Base-by-base conservation (phyloP, 2,888 invertebrate species). In the Gandaritis pyraliata region DNA sequence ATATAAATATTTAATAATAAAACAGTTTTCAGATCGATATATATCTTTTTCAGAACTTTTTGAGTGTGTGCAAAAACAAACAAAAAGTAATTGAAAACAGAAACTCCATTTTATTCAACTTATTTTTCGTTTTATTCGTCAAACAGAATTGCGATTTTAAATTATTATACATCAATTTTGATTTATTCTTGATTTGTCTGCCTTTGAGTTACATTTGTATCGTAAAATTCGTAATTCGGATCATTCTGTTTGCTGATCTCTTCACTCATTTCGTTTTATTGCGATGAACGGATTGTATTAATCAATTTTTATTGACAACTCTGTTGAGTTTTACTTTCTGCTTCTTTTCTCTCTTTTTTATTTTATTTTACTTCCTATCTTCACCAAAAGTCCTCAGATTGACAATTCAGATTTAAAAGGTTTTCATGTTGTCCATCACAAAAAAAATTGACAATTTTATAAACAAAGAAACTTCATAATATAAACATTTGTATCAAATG, bases 221-320 rank as follows among this genome's bases (percentile, higher is more conserved):
- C 65, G 47, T 66, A 64, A 66, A 64, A 56, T 51, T 53, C 65
- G 61, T 58, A 61, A 62, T 61, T 61, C 46, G 16, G 36, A 55
- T 53, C 50, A 49, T 45, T 49, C 56, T 50, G 45, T 60, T 62
- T 45, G 41, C 54, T 59, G 60, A 61, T 61, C 55, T 55, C 50
- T 61, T 61, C 16, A 51, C 55, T 56, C 61, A 49, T 58, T 59
- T 48, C 30, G 30, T 59, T 59, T 59, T 56, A 59, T 51, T 52
- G n/a, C 61, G 39, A 36, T 56, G 51, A 47, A 56, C 56, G 50
- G 51, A 56, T 61, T 55, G 56, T 47, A 41, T 55, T 61, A 52
- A 61, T 61, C 50, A 56, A 61, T 41, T 51, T 54, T 51, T 61
- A 56, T 52, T 30, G 52, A 39, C 59, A 29, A 41, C 46, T 47